Evolutionary conservation across 2,797 vertebrate species (phyloP), one percentile per base, ranked within the genome.

Genomic region (Phataginus tricuspis): DNA sequence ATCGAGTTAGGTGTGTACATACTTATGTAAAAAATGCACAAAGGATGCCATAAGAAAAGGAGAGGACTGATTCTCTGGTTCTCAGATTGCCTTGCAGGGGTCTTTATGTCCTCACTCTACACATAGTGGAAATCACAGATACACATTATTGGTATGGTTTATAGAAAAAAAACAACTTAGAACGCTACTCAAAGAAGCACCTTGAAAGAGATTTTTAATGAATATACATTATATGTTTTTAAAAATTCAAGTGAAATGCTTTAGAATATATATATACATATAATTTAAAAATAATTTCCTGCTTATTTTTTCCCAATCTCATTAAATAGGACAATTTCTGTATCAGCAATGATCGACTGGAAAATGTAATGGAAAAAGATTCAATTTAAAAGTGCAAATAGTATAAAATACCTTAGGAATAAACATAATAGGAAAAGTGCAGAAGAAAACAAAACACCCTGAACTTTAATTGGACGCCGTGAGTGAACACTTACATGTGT

Each of bases 201-300:
- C 18, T 79, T 92, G 45, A 59, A 27, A 77, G 51, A 53, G 21
- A 66, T 84, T 84, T 91, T 77, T 12, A 66, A 25, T 19, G 37
- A 90, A 18, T 69, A 55, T 80, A 49, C 1, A 49, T 57, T 75
- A 29, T 77, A 25, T 64, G 39, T 82, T 85, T 94, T 72, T 37
- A 21, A 87, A 84, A 87, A 84, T 71, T 72, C 49, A 93, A 93
- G 27, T 71, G 71, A 85, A 91, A 66, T 74, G 5, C 68, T 91
- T 87, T 64, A 61, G 34, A 72, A 25, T 45, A 84, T 85, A 42
- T 66, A 2, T 64, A 42, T 61, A 2, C 57, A 5, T 86, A n/a
- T 96, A 8, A 77, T 59, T 94, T 75, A n/a, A 63, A 88, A 89
- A 75, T 39, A 21, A 89, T 42, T 78, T 88, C 18, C 34, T 90